These are phyloP conservation scores for Echinops telfairi DNA, from an alignment of 2,113 vertebrate species.

Conservation along the genomic window DNA sequence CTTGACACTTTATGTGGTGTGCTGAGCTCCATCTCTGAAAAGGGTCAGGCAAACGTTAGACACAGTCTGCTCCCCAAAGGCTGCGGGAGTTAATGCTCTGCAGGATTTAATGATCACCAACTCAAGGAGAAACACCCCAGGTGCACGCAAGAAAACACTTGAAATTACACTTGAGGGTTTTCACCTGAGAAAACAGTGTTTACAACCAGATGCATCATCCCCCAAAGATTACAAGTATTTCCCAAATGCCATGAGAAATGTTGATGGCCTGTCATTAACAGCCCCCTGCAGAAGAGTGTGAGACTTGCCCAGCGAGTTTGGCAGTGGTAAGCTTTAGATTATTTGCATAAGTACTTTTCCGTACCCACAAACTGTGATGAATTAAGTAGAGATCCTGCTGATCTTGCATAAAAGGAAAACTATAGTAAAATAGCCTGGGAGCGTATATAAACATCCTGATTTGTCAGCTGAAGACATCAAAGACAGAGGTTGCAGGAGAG, in stretches of 20 bases:
- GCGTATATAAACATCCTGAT: slow-evolving; percentile 38
- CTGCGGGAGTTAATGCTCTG: slow-evolving; percentile 36
- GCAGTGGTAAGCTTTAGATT: neutral
- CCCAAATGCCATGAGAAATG: neutral
- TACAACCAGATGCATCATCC: slow-evolving; percentile 24
- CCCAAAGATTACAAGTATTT: slow-evolving; percentile 51
- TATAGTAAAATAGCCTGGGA: slow-evolving; percentile 1
- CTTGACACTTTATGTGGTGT: slow-evolving; percentile 91
- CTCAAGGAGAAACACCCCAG: slow-evolving; percentile 43
- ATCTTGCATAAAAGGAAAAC: neutral
- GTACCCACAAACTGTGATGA: slow-evolving; percentile 11
- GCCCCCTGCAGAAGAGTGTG: neutral
- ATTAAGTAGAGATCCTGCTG: slow-evolving; percentile 41
- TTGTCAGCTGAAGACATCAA: slow-evolving; percentile 5
- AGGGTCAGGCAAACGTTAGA: slow-evolving; percentile 56
- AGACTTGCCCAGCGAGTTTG: slow-evolving; percentile 2
- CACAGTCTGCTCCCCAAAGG: neutral
- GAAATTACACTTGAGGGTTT: neutral
- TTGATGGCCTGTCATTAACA: slow-evolving; percentile 5
- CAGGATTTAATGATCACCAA: slow-evolving; percentile 55
- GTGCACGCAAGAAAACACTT: neutral
- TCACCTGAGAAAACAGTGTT: slow-evolving; percentile 36
- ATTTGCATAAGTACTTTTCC: slow-evolving; percentile 11
- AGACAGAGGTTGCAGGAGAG: neutral
- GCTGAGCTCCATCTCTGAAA: slow-evolving; percentile 85